Percentiles rank a stretch among this genome's conserved stretches.
Evolutionary conservation across 2,888 invertebrate genomes (phyloP).

Genomic region (Eueremaeus valkanovi): DNA sequence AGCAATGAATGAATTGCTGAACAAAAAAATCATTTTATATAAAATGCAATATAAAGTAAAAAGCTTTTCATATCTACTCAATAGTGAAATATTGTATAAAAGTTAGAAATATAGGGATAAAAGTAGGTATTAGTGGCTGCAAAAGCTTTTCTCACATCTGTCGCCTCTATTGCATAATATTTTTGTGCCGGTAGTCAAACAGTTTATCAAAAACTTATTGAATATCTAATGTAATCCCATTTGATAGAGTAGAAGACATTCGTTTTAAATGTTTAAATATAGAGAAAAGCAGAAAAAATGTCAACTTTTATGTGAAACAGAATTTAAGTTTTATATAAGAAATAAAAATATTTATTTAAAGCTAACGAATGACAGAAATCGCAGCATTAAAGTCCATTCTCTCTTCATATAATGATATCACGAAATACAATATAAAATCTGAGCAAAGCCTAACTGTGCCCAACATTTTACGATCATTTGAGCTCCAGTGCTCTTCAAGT

Average conservation of each 20-base stretch:
- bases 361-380: background rate
- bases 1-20: conserved; percentile 5
- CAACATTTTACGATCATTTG: background rate
- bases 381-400: background rate
- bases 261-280: background rate
- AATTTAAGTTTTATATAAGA: no score
- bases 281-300: no score
- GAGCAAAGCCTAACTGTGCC: background rate
- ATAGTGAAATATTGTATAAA: background rate
- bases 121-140: background rate
- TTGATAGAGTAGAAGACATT: background rate
- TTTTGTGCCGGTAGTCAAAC: background rate
- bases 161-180: background rate
- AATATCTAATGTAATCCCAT: background rate
- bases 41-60: conserved; percentile 1
- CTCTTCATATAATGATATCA: background rate
- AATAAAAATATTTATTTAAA: no score
- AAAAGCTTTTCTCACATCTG: background rate
- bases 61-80: conserved; percentile 6
- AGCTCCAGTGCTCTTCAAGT: background rate
- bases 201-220: background rate
- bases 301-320: no score
- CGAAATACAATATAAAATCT: background rate
- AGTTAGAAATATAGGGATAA: background rate
- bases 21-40: conserved; percentile 5